Evolutionary conservation across 2,888 invertebrate genomes (phyloP), one percentile per base, ranked within the genome.

Genomic region (Ellobium chinense): DNA sequence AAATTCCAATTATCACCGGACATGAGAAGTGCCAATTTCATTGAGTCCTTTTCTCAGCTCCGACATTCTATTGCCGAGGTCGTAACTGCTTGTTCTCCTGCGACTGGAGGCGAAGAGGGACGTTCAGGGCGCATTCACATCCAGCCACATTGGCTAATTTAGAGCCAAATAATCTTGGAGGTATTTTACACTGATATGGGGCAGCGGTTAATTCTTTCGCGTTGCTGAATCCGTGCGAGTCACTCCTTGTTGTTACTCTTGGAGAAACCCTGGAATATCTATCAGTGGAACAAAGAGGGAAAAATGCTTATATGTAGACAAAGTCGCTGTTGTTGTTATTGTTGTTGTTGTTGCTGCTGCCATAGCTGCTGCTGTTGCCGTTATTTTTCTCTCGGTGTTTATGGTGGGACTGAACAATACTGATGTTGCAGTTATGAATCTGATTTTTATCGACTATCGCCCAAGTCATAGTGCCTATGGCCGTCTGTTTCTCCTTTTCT

Each of bases 1-100:
- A 56, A 72, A 78, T 78, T 78, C 72, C 78, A 78, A 78, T 78
- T 78, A 78, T 78, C 72, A 72, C 72, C 78, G 78, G 78, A 78
- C 78, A 78, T 72, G 78, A 72, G 78, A 72, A 72, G 78, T 78
- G 78, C 63, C 78, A 78, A 78, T 78, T 72, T 78, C 78, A 72
- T 78, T 72, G 78, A 72, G 78, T 65, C 70, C 63, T 46, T 39
- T 62, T 68, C 21, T 29, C 36, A 37, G 68, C 58, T 27, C 31
- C 60, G 58, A 70, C 78, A 78, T 78, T 78, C 69, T 78, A 70
- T 78, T 78, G 63, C 72, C 34, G 36, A 72, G 72, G 62, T 69
- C 62, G 65, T 69, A 70, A 70, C 69, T 63, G 78, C 62, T 29
- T 62, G 69, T 69, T 78, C 78, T 31, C 54, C 39, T 68, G 39